Conservation (phyloP, 2,113 vertebrate genomes). For the Cisticola juncidis region DNA sequence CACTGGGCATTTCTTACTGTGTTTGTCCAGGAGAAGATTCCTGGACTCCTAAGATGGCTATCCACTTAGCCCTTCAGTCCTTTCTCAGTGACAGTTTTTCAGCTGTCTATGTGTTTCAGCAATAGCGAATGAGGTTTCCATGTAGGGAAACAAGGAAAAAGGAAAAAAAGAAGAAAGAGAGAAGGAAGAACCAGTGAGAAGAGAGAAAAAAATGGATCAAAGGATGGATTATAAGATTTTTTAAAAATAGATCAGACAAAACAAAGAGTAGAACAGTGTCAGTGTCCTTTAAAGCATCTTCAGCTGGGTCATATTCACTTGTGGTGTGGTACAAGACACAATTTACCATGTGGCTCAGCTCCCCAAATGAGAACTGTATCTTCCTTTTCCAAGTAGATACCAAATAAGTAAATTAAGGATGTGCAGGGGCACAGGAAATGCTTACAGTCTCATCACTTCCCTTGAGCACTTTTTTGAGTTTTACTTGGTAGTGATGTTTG, state of each 20-base stretch:
- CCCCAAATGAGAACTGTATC: neutral
- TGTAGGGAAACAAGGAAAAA: neutral
- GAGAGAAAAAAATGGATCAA: neutral
- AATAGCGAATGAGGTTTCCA: neutral
- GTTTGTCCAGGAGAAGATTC: neutral
- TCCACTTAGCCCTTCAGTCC: neutral
- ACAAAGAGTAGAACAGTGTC: neutral
- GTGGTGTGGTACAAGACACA: neutral
- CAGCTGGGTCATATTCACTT: neutral
- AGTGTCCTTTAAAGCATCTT: neutral
- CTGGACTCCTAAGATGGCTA: neutral
- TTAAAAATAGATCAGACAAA: rapidly evolving
- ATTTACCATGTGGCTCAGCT: neutral
- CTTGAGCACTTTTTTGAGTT: neutral
- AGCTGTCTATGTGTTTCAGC: neutral
- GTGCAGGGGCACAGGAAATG: neutral
- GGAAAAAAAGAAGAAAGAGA: neutral
- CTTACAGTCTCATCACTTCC: neutral
- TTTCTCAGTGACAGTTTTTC: neutral
- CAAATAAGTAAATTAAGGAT: neutral
- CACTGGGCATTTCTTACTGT: neutral
- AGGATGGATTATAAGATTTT: neutral
- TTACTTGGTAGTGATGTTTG: neutral
- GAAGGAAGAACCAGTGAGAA: neutral
- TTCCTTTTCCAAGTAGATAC: neutral